Conservation (phyloP, 64 coral and sea anemone genomes). For the Montipora efflorescens region DNA sequence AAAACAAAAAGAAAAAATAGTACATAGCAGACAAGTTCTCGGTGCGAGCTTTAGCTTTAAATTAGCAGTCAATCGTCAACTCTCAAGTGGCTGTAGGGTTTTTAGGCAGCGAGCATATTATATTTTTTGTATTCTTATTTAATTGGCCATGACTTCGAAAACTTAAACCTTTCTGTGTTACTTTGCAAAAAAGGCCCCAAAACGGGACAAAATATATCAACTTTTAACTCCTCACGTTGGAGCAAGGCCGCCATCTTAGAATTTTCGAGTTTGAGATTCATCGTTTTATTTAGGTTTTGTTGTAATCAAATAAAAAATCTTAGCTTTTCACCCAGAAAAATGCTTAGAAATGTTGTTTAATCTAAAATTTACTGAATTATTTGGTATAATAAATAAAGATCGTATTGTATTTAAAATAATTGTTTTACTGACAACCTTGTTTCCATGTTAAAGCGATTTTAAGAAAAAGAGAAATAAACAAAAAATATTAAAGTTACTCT, state of each 20-base stretch:
- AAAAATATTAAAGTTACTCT: too few relatives aligned
- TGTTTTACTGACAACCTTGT: too few relatives aligned
- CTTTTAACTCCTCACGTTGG: not conserved
- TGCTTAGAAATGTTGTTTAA: too few relatives aligned
- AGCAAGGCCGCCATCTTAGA: not conserved
- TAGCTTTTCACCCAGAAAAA: not conserved
- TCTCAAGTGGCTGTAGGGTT: not conserved
- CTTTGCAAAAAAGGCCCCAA: not conserved
- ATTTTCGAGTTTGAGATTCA: not conserved
- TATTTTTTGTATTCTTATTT: not conserved
- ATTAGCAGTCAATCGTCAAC: not conserved
- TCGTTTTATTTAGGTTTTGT: slow-evolving; percentile 28
- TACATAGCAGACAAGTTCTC: not conserved
- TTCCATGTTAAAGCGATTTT: too few relatives aligned
- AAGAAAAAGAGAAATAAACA: too few relatives aligned
- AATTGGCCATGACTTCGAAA: not conserved
- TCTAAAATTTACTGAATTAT: too few relatives aligned
- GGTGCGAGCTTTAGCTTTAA: too few relatives aligned
- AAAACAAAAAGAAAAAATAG: not conserved
- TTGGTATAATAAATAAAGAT: too few relatives aligned
- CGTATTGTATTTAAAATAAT: too few relatives aligned
- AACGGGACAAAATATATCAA: not conserved
- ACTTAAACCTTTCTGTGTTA: not conserved
- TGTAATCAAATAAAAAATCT: not conserved
- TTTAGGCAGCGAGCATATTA: not conserved